Evolutionary conservation across 2,888 invertebrate species (phyloP).

Genomic region (Apotomis betuletana): DNA sequence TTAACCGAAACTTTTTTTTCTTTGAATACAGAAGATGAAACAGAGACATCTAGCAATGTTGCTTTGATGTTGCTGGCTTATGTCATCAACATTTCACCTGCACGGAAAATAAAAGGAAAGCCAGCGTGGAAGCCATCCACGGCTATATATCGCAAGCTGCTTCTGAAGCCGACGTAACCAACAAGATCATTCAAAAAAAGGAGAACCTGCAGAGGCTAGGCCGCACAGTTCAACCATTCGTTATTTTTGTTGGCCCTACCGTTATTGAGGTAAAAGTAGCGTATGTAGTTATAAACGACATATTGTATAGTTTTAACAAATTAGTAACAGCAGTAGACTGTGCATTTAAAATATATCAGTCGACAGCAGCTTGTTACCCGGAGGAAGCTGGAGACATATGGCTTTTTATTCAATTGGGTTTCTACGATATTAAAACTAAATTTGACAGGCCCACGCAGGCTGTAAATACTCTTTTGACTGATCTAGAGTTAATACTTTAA

Average conservation of each 20-base stretch:
- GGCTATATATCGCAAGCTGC: conserved; percentile 15
- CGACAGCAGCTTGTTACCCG: conserved; percentile 30
- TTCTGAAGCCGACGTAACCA: conserved; percentile 19
- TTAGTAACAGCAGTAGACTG: conserved; percentile 29
- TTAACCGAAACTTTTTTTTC: background rate
- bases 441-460: too few relatives aligned
- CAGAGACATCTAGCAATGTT: conserved; percentile 2
- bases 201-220: conserved; percentile 11
- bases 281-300: conserved; percentile 24
- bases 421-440: too few relatives aligned
- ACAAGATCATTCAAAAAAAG: conserved; percentile 10
- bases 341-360: conserved; percentile 29
- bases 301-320: conserved; percentile 8
- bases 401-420: too few relatives aligned
- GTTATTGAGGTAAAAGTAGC: conserved; percentile 17
- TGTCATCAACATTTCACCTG: conserved; percentile 19
- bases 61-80: too few relatives aligned
- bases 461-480: conserved; percentile 15
- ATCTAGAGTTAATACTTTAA: conserved; percentile 2
- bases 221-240: conserved; percentile 22
- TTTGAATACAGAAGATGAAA: conserved; percentile 4
- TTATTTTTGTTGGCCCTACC: conserved; percentile 19
- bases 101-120: conserved; percentile 18
- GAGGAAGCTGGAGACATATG: conserved; percentile 1
- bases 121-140: conserved; percentile 11